Conservation (phyloP, 2,797 vertebrate genomes). For the Parotocinclus haroldoi region DNA sequence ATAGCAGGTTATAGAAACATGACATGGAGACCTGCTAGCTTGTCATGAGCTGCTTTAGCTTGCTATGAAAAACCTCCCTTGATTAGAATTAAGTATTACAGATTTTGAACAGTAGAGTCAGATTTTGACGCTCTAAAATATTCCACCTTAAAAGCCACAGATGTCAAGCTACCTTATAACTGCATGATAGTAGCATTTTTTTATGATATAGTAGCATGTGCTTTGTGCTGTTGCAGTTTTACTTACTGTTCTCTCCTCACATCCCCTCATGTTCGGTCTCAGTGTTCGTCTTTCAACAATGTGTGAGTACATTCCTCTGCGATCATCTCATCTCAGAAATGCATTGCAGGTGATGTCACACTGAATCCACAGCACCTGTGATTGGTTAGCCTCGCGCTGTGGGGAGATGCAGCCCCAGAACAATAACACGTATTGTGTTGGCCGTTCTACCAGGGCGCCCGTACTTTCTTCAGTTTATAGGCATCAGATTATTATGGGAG, state of each 20-base stretch:
- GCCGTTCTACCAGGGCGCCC: constrained; percentile 11
- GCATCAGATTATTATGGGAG: too few relatives aligned
- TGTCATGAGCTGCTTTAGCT: too few relatives aligned
- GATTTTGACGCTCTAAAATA: too few relatives aligned
- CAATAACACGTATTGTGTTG: constrained; percentile 41
- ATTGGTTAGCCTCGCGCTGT: constrained; percentile 56
- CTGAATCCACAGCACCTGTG: constrained; percentile 62
- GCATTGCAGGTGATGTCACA: constrained; percentile 75
- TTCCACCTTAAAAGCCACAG: too few relatives aligned
- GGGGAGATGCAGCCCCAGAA: constrained; percentile 51
- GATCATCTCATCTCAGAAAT: constrained; percentile 72
- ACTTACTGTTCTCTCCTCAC: constrained; percentile 9
- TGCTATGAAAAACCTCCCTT: too few relatives aligned
- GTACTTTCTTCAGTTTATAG: background rate
- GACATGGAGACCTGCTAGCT: too few relatives aligned
- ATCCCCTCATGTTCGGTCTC: constrained; percentile 14
- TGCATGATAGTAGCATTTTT: too few relatives aligned
- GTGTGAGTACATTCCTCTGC: constrained; percentile 73
- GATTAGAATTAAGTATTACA: too few relatives aligned
- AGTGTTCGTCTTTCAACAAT: constrained; percentile 51
- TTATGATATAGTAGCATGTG: too few relatives aligned
- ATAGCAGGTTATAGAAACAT: too few relatives aligned
- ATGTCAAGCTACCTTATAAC: too few relatives aligned
- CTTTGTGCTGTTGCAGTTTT: constrained; percentile 3
- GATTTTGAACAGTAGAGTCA: too few relatives aligned